These are phyloP conservation scores for Phaenicophaeus curvirostris DNA, from an alignment of 2,797 vertebrate species.

Conservation along the genomic window DNA sequence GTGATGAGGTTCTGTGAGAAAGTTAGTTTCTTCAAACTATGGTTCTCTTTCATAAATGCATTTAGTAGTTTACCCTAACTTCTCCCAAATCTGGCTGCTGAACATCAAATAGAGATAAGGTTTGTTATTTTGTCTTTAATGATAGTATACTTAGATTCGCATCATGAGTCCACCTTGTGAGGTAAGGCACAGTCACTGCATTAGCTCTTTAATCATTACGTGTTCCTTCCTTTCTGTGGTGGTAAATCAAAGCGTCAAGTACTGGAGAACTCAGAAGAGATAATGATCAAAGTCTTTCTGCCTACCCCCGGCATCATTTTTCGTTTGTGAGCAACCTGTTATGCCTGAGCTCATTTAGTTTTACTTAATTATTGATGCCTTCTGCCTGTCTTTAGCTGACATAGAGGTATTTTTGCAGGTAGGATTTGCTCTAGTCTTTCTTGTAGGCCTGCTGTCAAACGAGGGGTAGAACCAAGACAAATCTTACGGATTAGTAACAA, in stretches of 20 bases:
- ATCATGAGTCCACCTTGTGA: neutral
- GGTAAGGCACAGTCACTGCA: neutral
- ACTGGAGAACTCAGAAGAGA: neutral
- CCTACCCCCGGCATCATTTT: neutral
- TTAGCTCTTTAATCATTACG: neutral
- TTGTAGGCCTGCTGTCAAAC: neutral
- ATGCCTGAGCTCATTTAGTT: neutral
- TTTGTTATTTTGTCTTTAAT: neutral
- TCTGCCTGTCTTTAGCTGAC: neutral
- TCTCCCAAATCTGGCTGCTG: neutral
- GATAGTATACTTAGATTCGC: neutral
- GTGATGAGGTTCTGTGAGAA: neutral
- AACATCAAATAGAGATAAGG: neutral
- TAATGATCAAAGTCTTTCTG: neutral
- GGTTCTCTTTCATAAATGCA: neutral
- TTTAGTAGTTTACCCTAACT: neutral
- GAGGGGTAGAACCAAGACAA: neutral
- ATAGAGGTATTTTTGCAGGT: neutral
- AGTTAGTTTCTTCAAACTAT: neutral
- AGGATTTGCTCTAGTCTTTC: neutral
- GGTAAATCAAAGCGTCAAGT: neutral
- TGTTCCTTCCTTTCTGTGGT: neutral
- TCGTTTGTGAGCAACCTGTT: neutral
- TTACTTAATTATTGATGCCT: neutral
- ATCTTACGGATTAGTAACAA: neutral